These are phyloP conservation scores for Micronisus gabar DNA, from an alignment of 2,113 vertebrate species.

Conservation along the genomic window DNA sequence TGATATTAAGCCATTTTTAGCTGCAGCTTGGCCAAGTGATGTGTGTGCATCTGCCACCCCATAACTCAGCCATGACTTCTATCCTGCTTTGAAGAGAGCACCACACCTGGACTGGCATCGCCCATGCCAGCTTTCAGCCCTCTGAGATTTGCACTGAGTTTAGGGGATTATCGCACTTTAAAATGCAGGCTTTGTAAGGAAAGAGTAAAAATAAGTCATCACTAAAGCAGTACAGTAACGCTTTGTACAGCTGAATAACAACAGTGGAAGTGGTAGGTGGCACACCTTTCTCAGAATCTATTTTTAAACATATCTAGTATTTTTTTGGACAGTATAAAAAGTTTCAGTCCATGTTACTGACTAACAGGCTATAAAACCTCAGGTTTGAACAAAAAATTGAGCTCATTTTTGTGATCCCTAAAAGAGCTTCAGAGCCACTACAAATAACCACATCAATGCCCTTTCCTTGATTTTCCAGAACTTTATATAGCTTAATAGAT, in stretches of 20 bases:
- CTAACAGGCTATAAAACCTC: neutral
- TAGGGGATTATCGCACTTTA: constrained; percentile 16
- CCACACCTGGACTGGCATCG: constrained; percentile 54
- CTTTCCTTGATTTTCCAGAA: neutral
- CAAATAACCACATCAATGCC: neutral
- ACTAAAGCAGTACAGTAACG: neutral
- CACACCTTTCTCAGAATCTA: neutral
- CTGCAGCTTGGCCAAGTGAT: constrained; percentile 29
- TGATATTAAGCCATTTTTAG: constrained; percentile 35
- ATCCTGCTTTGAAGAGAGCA: constrained; percentile 32
- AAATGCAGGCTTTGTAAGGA: constrained; percentile 47
- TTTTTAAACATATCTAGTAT: neutral
- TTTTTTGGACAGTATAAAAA: neutral
- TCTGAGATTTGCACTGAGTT: constrained; percentile 35
- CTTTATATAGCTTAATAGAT: neutral
- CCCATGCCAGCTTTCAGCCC: constrained; percentile 26
- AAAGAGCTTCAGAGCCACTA: neutral
- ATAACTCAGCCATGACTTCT: constrained; percentile 64
- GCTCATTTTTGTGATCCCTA: neutral
- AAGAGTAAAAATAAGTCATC: neutral
- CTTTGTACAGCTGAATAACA: constrained; percentile 25
- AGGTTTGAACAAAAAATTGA: neutral
- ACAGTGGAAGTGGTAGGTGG: neutral
- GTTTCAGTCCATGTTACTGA: neutral
- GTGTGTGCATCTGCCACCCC: constrained; percentile 43